Conservation (phyloP, 1,140 invertebrate species). For the Temnothorax curvispinosus region DNA sequence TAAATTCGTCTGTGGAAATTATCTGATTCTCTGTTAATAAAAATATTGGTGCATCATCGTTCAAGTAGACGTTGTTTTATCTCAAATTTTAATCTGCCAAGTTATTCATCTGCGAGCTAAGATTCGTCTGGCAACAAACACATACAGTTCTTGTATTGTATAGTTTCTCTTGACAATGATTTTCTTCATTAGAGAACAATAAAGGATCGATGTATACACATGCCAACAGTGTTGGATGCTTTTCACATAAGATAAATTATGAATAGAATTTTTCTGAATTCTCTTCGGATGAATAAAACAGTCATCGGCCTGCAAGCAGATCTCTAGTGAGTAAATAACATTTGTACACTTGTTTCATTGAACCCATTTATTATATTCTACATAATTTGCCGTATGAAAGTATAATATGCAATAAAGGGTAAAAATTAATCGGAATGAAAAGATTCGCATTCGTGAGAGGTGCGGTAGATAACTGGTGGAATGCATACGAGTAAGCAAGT, state of each 20-base stretch:
- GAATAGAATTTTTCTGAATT: neutral
- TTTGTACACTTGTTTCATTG: neutral
- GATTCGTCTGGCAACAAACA: neutral
- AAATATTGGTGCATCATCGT: neutral
- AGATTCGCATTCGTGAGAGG: constrained; percentile 66
- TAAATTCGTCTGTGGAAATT: neutral
- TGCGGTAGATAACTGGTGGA: constrained; percentile 54
- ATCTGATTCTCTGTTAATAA: neutral
- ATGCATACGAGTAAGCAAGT: constrained; percentile 56
- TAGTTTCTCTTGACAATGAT: neutral
- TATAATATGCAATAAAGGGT: constrained; percentile 41
- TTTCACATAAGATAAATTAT: neutral
- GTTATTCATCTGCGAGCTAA: neutral
- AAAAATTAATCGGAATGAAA: constrained; percentile 79
- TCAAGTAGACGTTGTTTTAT: neutral
- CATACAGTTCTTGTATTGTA: neutral
- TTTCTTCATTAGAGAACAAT: neutral
- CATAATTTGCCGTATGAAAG: neutral
- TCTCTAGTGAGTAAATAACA: neutral
- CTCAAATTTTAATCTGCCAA: neutral
- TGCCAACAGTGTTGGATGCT: neutral
- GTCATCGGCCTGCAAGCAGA: neutral
- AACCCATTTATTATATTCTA: constrained; percentile 48
- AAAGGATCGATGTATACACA: neutral
- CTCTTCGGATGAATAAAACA: neutral